phyloP scores from a whole-genome alignment of 2,797 vertebrate genomes.

The Pangasius larnaudii region DNA sequence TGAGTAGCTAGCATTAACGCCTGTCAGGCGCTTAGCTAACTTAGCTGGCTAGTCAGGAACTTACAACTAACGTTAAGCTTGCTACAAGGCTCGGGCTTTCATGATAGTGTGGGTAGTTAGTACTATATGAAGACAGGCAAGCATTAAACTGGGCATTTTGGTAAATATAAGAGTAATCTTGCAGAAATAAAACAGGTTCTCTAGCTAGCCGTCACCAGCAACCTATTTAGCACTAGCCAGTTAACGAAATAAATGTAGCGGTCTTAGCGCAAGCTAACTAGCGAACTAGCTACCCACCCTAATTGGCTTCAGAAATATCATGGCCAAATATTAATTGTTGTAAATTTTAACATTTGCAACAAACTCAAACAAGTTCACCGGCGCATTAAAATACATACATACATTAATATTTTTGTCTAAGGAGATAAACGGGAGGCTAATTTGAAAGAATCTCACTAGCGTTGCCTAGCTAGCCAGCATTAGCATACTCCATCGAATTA shows the following conservation, averaged over 20 bases:
- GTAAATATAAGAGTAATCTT: background rate
- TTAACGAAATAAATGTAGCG: constrained; percentile 1
- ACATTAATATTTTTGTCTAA: background rate
- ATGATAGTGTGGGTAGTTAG: too few relatives aligned
- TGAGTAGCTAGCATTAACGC: background rate
- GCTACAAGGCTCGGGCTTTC: background rate
- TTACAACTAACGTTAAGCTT: background rate
- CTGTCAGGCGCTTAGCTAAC: background rate
- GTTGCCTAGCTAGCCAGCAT: background rate
- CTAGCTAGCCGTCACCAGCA: too few relatives aligned
- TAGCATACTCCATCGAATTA: constrained; percentile 17
- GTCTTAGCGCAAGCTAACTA: constrained; percentile 15
- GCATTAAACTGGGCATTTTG: too few relatives aligned
- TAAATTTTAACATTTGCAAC: background rate
- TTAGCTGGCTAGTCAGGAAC: constrained; percentile 11
- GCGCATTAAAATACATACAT: background rate
- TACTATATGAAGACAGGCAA: background rate
- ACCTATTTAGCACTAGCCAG: background rate
- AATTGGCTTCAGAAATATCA: background rate
- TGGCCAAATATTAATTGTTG: background rate
- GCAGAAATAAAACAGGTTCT: background rate
- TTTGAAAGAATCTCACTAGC: background rate
- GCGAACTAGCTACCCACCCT: background rate
- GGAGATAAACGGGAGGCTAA: background rate
- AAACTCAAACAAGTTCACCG: background rate